A percentile compares a stretch with the other conserved stretches of the same genome.
Conservation (phyloP, 2,797 vertebrate species). For the Pelochelys cantorii region DNA sequence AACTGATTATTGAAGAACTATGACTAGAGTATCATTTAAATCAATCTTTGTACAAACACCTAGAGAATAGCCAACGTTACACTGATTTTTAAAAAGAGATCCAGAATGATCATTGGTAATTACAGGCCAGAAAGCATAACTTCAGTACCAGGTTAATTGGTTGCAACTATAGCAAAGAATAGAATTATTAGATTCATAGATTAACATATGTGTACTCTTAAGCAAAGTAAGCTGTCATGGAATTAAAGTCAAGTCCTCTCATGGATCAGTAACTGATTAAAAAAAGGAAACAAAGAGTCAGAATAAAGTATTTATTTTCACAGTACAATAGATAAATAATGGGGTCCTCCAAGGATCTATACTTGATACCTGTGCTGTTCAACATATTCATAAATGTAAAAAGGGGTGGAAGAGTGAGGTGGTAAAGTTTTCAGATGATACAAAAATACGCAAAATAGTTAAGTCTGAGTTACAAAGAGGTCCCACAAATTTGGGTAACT, state of each 20-base stretch:
- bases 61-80: not conserved
- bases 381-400: not conserved
- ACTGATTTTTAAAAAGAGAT: not conserved
- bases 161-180: not conserved
- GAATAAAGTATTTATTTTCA: not conserved
- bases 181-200: not conserved
- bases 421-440: not conserved
- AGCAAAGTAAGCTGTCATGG: not conserved
- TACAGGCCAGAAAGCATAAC: not conserved
- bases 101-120: not conserved
- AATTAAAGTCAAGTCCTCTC: not conserved
- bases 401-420: not conserved
- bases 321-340: not conserved
- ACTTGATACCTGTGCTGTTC: not conserved
- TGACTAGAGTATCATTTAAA: not conserved
- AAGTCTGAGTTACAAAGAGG: not conserved
- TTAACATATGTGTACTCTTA: not conserved
- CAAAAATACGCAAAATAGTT: not conserved
- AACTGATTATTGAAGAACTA: not conserved
- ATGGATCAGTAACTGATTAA: not conserved
- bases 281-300: not conserved
- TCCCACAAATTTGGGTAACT: not conserved
- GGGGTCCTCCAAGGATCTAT: not conserved
- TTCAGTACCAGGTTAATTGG: not conserved
- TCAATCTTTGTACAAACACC: not conserved